A percentile compares a stretch with the other conserved stretches of the same genome.
phyloP scores from a whole-genome alignment of 2,113 vertebrate species.

The Spilogale gracilis region DNA sequence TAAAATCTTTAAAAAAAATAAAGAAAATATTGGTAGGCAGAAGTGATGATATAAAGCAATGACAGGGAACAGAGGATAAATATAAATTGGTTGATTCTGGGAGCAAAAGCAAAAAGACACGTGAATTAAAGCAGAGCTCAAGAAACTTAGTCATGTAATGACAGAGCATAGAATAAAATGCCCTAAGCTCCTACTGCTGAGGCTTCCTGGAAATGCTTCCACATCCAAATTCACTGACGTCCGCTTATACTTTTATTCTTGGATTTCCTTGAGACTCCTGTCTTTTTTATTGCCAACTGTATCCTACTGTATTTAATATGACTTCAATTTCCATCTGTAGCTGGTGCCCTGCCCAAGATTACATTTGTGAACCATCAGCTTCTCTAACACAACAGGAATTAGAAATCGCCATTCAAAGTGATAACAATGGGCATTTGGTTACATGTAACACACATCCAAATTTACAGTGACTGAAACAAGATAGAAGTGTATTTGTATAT shows the following conservation, averaged over 20 bases:
- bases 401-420: neutral
- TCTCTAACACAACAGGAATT: neutral
- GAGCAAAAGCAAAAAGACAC: neutral
- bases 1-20: too few relatives aligned
- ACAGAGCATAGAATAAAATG: neutral
- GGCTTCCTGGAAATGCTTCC: neutral
- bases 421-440: neutral
- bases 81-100: neutral
- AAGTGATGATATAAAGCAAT: neutral
- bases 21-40: neutral
- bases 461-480: slow-evolving; percentile 11
- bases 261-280: neutral
- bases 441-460: neutral
- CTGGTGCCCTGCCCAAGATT: neutral
- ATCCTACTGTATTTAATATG: slow-evolving; percentile 35
- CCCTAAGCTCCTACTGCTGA: neutral
- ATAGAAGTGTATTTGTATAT: neutral
- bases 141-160: slow-evolving; percentile 37
- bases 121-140: neutral
- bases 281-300: neutral
- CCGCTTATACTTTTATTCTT: slow-evolving; percentile 18
- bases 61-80: neutral
- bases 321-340: slow-evolving; percentile 39
- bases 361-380: neutral
- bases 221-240: neutral